Conservation (phyloP, 92 coral and sea anemone genomes). For the Siderastrea radians region DNA sequence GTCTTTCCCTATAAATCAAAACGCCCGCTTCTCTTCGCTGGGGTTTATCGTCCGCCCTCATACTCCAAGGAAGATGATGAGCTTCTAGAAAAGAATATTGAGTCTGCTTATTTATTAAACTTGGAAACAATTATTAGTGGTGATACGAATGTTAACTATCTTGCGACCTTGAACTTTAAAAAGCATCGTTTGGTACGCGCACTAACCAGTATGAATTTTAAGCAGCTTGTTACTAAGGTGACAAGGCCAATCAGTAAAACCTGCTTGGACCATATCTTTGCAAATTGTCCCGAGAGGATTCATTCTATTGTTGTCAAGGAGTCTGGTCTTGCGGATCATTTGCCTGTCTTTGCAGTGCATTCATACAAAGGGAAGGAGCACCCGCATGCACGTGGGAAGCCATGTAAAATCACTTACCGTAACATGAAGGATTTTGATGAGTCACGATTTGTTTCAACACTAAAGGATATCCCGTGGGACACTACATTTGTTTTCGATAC, state of each 20-base stretch:
- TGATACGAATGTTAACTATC: no score
- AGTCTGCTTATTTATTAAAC: no score
- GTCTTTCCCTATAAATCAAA: no score
- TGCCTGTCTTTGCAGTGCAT: conserved; percentile 1
- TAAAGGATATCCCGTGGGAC: conserved; percentile 73
- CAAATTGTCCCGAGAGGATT: conserved; percentile 1
- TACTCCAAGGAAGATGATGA: no score
- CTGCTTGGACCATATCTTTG: background rate
- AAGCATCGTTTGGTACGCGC: background rate
- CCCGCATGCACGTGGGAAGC: background rate
- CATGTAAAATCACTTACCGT: conserved; percentile 47
- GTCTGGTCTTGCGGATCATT: conserved; percentile 7
- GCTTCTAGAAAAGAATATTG: no score
- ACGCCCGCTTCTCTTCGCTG: no score
- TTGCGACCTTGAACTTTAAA: background rate
- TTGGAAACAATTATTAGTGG: no score
- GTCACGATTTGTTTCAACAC: conserved; percentile 12
- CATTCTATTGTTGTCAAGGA: background rate
- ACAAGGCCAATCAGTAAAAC: background rate
- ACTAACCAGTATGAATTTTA: background rate
- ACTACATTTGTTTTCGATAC: conserved; percentile 80
- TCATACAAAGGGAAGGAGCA: background rate
- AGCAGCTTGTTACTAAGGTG: background rate
- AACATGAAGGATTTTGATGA: conserved; percentile 63
- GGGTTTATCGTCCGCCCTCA: no score